Evolutionary conservation across 2,113 vertebrate species (phyloP), one percentile per base, ranked within the genome.

Genomic region (Sinocyclocheilus anshuiensis): DNA sequence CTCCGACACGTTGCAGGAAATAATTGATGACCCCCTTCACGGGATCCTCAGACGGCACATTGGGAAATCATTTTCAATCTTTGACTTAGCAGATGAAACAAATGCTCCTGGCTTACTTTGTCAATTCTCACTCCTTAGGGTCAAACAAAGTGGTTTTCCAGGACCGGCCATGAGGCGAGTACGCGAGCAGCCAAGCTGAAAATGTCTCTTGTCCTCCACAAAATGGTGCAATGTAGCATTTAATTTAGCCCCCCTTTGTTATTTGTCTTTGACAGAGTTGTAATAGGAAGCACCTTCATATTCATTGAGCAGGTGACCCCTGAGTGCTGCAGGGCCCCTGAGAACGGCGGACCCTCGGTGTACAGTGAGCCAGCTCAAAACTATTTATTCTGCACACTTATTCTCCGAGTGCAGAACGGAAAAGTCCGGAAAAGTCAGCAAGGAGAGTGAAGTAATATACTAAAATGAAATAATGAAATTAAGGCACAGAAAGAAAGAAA

Each of bases 1-100:
- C 90, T 94, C 93, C 93, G 93, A 93, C 94, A 95, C 91, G 90
- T 93, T 92, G 93, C 92, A 92, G 93, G 93, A 95, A 93, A 95
- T 95, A 95, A 95, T 95, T 94, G 95, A 95, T 95, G 95, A 94
- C 92, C 93, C 92, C 93, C 90, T 95, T 95, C 94, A 93, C 90
- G 12, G 90, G 91, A 93, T 95, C 92, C 94, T 94, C 93, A 94
- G 92, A 95, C 91, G 67, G 93, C 90, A 94, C 92, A 91, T 92
- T 94, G 93, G 94, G 93, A 96, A 95, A 96, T 95, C 93, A 94
- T 94, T 95, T 95, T 95, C 94, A 95, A 95, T 95, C 94, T 95
- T 93, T 93, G 92, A 94, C 92, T 95, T 89, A 94, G 94, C 94
- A 94, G 94, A 95, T 93, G 94, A 95, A 95, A 94, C 93, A 95